phyloP scores from a whole-genome alignment of 1,140 invertebrate species.

The Vollenhovia emeryi region DNA sequence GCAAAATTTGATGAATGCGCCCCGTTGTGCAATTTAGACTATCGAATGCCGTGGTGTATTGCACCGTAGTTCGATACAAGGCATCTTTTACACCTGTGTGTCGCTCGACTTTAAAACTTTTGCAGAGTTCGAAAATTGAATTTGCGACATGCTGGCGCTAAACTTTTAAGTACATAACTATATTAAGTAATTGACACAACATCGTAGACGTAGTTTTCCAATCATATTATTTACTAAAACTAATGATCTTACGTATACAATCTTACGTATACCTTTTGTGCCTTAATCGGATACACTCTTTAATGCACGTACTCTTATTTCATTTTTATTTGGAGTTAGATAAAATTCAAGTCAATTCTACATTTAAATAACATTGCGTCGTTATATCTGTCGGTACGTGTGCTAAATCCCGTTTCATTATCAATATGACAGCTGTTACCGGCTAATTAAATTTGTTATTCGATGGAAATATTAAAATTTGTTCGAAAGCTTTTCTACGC shows the following conservation, averaged over 20 bases:
- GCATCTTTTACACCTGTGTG: not conserved
- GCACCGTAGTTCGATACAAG: not conserved
- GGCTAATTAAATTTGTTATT: constrained; percentile 21
- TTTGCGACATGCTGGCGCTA: not conserved
- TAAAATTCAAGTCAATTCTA: not conserved
- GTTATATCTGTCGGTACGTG: not conserved
- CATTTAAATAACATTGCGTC: not conserved
- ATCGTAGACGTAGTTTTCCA: not conserved
- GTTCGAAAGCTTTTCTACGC: not conserved
- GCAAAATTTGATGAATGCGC: not conserved
- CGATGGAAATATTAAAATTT: not conserved
- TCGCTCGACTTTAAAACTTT: constrained; percentile 16
- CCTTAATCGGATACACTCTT: not conserved
- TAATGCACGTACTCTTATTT: not conserved
- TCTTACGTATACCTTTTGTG: not conserved
- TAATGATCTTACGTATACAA: not conserved
- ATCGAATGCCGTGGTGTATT: not conserved
- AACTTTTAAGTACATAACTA: constrained; percentile 41
- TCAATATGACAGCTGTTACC: not conserved
- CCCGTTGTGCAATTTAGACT: not conserved
- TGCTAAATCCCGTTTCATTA: not conserved
- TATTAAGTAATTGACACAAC: constrained; percentile 1
- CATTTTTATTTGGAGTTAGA: not conserved
- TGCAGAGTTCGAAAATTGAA: not conserved
- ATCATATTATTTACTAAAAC: not conserved